Base-by-base conservation (phyloP, 64 coral and sea anemone species). In the Stichodactyla helianthus region DNA sequence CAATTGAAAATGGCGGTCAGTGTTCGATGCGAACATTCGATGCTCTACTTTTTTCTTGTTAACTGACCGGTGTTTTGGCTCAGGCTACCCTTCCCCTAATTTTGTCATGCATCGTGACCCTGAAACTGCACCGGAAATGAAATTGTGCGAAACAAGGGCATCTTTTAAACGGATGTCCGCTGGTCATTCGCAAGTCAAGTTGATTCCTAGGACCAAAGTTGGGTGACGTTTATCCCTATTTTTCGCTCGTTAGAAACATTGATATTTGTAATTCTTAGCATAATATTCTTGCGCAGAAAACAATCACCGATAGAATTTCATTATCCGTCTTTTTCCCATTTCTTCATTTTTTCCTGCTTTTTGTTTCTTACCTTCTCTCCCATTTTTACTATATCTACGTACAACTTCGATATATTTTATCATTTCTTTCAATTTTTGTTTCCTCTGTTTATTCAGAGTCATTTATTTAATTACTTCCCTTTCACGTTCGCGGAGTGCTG, bases 1-100 rank as follows among this genome's bases (percentile, higher is more conserved):
- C 78, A 22, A 81, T 13, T 81, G 78, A 54, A 53, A 81, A 81
- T 81, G 78, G 78, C 51, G 78, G 78, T 81, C 78, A 4, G 3
- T 51, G 50, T 52, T 81, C 25, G 50, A 19, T 81, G 78, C 78
- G 50, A 52, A 81, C 50, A 81, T 81, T 71, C 9, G 9, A 65
- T 81, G 15, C 78, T 54, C 44, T 54, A 52, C 52, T 20, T 81
- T 81, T 81, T 81, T 81, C 78, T 81, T 54, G 78, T 81, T 51
- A 81, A 81, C 50, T 81, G 78, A 81, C 78, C 78, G 78, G 78
- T 51, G 35, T 81, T 81, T 81, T 81, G 35, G 78, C 52, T 81
- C 51, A 16, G 50, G 5, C 78, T 51, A 52, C 35, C 52, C 52
- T 52, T 81, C 78, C 52, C 52, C 51, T 23, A 81, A 20, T 81